These are phyloP conservation scores for Eupithecia abbreviata DNA, from an alignment of 2,888 invertebrate species.

Conservation along the genomic window DNA sequence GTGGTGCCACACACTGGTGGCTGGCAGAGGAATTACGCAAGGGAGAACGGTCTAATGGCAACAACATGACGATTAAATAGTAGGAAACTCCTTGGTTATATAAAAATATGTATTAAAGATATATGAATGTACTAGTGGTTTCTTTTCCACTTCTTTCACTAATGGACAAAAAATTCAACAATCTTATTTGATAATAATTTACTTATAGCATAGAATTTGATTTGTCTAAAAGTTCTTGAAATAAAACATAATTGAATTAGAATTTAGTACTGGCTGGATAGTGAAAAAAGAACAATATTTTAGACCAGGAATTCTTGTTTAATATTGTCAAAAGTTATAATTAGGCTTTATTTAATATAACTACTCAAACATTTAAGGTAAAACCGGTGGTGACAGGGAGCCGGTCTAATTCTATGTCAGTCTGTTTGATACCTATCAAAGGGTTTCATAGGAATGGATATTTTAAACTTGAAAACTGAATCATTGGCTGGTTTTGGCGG, in stretches of 20 bases:
- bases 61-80: neutral
- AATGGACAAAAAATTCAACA: too few species aligned
- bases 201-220: too few species aligned
- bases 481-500: neutral
- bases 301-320: neutral
- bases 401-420: too few species aligned
- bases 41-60: constrained; percentile 5
- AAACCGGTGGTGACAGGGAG: too few species aligned
- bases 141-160: too few species aligned
- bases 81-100: neutral
- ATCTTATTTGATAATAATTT: too few species aligned
- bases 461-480: neutral
- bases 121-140: too few species aligned
- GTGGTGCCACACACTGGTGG: constrained; percentile 9
- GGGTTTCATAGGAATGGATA: too few species aligned
- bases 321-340: neutral
- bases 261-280: neutral
- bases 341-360: neutral
- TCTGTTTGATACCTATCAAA: too few species aligned
- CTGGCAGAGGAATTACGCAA: neutral
- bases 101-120: too few species aligned
- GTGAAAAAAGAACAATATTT: neutral
- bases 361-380: neutral
- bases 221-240: too few species aligned
- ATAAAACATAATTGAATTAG: too few species aligned